phyloP scores from a whole-genome alignment of 2,888 invertebrate species.

The Dolomedes plantarius region DNA sequence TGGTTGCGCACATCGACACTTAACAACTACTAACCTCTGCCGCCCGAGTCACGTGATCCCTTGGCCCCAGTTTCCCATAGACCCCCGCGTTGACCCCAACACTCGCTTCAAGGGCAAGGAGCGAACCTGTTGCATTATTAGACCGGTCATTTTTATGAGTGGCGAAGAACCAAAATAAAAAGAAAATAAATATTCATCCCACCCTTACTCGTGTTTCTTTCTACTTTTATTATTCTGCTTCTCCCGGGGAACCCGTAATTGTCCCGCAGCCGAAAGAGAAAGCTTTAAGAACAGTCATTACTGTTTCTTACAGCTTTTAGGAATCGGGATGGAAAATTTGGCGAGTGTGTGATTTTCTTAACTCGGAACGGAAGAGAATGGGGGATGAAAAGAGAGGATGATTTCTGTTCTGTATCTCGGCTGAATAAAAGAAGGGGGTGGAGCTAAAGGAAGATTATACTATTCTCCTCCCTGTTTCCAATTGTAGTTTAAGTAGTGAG shows the following conservation, averaged over 20 bases:
- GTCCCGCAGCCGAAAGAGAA: constrained; percentile 25
- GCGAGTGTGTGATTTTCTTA: constrained; percentile 4
- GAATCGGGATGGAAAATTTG: constrained; percentile 7
- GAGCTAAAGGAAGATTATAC: background rate
- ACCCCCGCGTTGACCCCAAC: constrained; percentile 45
- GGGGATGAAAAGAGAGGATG: background rate
- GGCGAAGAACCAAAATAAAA: background rate
- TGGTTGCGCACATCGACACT: constrained; percentile 43
- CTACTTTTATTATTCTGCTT: constrained; percentile 24
- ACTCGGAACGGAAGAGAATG: constrained; percentile 27
- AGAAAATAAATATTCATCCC: too few relatives aligned
- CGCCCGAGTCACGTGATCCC: constrained; percentile 63
- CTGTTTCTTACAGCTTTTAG: constrained; percentile 18
- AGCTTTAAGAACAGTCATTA: constrained; percentile 52
- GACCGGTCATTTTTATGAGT: constrained; percentile 60
- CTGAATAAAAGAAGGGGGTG: background rate
- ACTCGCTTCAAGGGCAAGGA: constrained; percentile 30
- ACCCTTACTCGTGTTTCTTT: constrained; percentile 22
- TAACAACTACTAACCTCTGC: constrained; percentile 64
- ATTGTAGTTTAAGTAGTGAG: background rate
- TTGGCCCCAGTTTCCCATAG: constrained; percentile 71
- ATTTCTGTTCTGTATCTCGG: constrained; percentile 4
- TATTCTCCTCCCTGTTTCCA: background rate
- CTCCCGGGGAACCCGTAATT: constrained; percentile 32
- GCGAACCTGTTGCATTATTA: constrained; percentile 47